Percentiles rank a stretch among this genome's conserved stretches.
Evolutionary conservation across 1,140 invertebrate species (phyloP).

Genomic region (Onthophagus taurus): DNA sequence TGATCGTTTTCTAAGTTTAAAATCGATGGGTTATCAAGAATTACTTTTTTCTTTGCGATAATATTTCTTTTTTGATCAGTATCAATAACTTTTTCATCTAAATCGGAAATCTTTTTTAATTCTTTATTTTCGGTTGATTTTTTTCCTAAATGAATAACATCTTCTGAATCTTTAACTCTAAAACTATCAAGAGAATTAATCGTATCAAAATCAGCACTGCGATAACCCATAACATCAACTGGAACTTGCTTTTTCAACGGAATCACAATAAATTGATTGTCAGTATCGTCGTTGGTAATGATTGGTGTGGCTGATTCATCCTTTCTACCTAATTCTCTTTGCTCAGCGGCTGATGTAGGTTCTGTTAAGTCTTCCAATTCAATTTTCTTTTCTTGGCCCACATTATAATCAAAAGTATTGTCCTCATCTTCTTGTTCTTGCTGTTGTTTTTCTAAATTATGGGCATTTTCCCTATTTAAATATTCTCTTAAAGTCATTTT

Average conservation of each 20-base stretch:
- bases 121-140: too few species aligned
- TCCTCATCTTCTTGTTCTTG: conserved; percentile 4
- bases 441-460: neutral
- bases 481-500: conserved; percentile 6
- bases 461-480: conserved; percentile 3
- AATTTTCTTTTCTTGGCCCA: conserved; percentile 12
- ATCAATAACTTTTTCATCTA: too few species aligned
- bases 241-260: conserved; percentile 12
- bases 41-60: too few species aligned
- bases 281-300: neutral
- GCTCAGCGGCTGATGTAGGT: conserved; percentile 18
- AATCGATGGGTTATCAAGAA: too few species aligned
- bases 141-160: conserved; percentile 7
- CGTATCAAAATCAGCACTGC: neutral
- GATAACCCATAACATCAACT: neutral
- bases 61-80: too few species aligned
- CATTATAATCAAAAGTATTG: neutral
- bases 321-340: conserved; percentile 14
- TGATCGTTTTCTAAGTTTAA: too few species aligned
- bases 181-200: conserved; percentile 2
- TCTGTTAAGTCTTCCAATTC: conserved; percentile 18
- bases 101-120: too few species aligned
- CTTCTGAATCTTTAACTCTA: conserved; percentile 13
- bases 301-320: conserved; percentile 8
- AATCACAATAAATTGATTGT: conserved; percentile 12